A percentile compares a stretch with the other conserved stretches of the same genome.
Evolutionary conservation across 2,113 vertebrate genomes (phyloP).

Genomic region (Microcebus jonahi): DNA sequence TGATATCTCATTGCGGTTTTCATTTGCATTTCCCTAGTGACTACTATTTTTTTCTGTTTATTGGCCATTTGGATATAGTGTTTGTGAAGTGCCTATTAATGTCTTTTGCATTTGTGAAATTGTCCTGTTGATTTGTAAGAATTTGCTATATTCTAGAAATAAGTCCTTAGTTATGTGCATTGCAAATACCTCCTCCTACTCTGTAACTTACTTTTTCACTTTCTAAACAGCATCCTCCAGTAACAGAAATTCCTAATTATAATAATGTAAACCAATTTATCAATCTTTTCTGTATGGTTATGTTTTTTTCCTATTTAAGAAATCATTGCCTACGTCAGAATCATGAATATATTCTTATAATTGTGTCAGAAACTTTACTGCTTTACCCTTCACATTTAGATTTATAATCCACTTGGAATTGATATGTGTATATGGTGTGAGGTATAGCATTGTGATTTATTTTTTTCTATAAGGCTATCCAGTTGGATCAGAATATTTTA

Average conservation of each 20-base stretch:
- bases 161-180: background rate
- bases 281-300: background rate
- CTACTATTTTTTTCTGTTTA: slow-evolving; percentile 7
- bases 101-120: slow-evolving; percentile 30
- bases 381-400: slow-evolving; percentile 8
- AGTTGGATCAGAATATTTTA: background rate
- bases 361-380: background rate
- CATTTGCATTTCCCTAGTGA: background rate
- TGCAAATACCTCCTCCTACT: slow-evolving; percentile 21
- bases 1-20: background rate
- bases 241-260: slow-evolving; percentile 10
- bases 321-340: background rate
- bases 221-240: background rate
- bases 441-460: background rate
- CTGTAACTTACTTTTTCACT: background rate
- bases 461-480: background rate
- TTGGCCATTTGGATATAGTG: background rate
- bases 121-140: background rate
- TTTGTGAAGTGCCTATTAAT: slow-evolving; percentile 11
- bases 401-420: slow-evolving; percentile 7
- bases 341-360: slow-evolving; percentile 10
- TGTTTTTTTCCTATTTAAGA: background rate
- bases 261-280: background rate
- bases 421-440: background rate
- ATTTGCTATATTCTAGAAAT: background rate